Conservation (phyloP, 1,140 invertebrate species). For the Papilio xuthus region DNA sequence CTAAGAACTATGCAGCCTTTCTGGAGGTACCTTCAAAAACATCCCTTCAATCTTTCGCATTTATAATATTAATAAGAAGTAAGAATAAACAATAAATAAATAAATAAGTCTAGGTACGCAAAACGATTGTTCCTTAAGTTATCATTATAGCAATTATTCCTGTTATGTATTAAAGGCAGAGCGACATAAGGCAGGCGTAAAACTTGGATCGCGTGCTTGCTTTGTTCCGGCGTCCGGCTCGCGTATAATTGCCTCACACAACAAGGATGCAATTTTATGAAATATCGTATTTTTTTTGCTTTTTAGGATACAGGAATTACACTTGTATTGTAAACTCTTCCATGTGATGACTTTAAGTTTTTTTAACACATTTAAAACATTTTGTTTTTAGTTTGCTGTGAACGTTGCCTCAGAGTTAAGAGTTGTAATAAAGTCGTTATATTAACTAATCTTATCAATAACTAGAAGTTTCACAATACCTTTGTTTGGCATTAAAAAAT, state of each 20-base stretch:
- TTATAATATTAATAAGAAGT: background rate
- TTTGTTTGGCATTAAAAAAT: too few relatives aligned
- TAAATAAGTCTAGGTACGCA: background rate
- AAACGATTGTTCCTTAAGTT: background rate
- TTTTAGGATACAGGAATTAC: background rate
- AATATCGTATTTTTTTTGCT: slow-evolving; percentile 47
- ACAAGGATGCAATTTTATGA: slow-evolving; percentile 59
- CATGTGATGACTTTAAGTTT: background rate
- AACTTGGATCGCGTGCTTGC: slow-evolving; percentile 66
- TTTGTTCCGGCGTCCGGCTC: slow-evolving; percentile 67
- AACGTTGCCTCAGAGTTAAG: background rate
- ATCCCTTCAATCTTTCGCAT: too few relatives aligned
- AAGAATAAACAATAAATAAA: background rate
- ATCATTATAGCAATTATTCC: slow-evolving; percentile 4
- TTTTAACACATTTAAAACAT: background rate
- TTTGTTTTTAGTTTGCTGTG: background rate
- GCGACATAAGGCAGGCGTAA: slow-evolving; percentile 70
- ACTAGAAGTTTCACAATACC: too few relatives aligned
- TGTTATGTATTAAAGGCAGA: slow-evolving; percentile 40
- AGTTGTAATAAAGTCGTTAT: background rate
- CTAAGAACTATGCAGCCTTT: too few relatives aligned
- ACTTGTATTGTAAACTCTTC: background rate
- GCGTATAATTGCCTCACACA: slow-evolving; percentile 61
- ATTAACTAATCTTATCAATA: background rate
- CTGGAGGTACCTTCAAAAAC: too few relatives aligned